Percentiles rank a stretch among this genome's conserved stretches.
Evolutionary conservation across 2,888 invertebrate species (phyloP).

Genomic region (Eubasilissa splendida): DNA sequence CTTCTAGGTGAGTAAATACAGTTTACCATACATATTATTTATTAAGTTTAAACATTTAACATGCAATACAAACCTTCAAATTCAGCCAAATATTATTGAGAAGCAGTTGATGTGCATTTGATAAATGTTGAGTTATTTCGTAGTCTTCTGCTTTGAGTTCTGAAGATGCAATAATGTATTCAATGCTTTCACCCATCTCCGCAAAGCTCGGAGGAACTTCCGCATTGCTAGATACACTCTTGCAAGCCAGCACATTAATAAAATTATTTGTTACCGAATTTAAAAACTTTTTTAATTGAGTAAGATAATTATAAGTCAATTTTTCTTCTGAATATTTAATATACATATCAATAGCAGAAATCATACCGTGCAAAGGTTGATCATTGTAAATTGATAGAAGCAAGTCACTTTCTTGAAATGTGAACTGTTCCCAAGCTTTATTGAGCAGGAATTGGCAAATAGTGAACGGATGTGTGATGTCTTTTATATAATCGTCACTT

Average conservation of each 20-base stretch:
- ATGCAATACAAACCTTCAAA: constrained; percentile 75
- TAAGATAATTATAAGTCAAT: constrained; percentile 18
- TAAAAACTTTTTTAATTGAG: constrained; percentile 58
- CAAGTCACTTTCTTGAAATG: constrained; percentile 66
- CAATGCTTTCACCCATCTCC: constrained; percentile 82
- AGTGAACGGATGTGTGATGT: constrained; percentile 14
- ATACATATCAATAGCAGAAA: constrained; percentile 64
- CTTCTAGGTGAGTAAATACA: no score
- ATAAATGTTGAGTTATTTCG: constrained; percentile 66
- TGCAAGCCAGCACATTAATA: constrained; percentile 62
- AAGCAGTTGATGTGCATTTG: constrained; percentile 78
- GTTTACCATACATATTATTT: no score
- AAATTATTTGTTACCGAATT: constrained; percentile 60
- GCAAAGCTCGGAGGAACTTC: constrained; percentile 81
- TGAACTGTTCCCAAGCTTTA: constrained; percentile 57
- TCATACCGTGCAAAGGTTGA: constrained; percentile 71
- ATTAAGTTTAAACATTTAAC: neutral
- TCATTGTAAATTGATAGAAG: constrained; percentile 69
- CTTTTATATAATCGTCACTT: constrained; percentile 15
- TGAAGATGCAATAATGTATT: constrained; percentile 72
- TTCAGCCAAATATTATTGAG: constrained; percentile 85
- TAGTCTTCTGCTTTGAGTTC: constrained; percentile 57
- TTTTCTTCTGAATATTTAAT: constrained; percentile 60
- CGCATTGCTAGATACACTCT: constrained; percentile 60
- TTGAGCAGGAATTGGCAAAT: constrained; percentile 64